A percentile compares a stretch with the other conserved stretches of the same genome.
phyloP scores from a whole-genome alignment of 2,113 vertebrate species.

The Mohoua ochrocephala region DNA sequence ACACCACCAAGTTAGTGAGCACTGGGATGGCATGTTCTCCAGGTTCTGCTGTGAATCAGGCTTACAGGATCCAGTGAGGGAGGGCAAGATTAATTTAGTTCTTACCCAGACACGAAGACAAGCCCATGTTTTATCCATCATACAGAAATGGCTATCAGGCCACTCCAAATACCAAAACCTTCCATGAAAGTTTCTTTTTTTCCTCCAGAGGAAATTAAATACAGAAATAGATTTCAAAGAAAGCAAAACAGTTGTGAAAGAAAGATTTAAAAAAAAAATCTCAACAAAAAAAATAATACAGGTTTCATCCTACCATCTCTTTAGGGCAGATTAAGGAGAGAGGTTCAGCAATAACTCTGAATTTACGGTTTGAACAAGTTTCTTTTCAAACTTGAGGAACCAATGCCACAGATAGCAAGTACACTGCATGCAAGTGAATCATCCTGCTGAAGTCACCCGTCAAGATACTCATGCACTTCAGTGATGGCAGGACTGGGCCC shows the following conservation, averaged over 20 bases:
- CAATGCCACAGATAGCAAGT: not conserved
- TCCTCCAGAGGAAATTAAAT: slow-evolving; percentile 58
- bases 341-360: slow-evolving; percentile 52
- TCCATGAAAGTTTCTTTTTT: slow-evolving; percentile 39
- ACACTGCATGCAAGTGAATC: slow-evolving; percentile 41
- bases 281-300: slow-evolving; percentile 5
- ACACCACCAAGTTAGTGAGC: not conserved
- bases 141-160: not conserved
- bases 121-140: not conserved
- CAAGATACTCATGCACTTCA: slow-evolving; percentile 34
- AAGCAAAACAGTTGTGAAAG: slow-evolving; percentile 45
- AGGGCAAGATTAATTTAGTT: not conserved
- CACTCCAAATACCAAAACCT: slow-evolving; percentile 42
- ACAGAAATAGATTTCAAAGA: slow-evolving; percentile 53
- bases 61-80: not conserved
- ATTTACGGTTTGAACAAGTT: not conserved
- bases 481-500: slow-evolving; percentile 25
- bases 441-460: slow-evolving; percentile 29
- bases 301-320: not conserved
- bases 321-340: slow-evolving; percentile 51
- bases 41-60: not conserved
- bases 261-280: not conserved
- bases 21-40: slow-evolving; percentile 2
- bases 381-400: not conserved
- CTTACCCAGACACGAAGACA: not conserved